Percentiles rank a stretch among this genome's conserved stretches.
These are phyloP conservation scores for Drosophila lacicola DNA, from an alignment of 2,888 invertebrate genomes.

Conservation along the genomic window DNA sequence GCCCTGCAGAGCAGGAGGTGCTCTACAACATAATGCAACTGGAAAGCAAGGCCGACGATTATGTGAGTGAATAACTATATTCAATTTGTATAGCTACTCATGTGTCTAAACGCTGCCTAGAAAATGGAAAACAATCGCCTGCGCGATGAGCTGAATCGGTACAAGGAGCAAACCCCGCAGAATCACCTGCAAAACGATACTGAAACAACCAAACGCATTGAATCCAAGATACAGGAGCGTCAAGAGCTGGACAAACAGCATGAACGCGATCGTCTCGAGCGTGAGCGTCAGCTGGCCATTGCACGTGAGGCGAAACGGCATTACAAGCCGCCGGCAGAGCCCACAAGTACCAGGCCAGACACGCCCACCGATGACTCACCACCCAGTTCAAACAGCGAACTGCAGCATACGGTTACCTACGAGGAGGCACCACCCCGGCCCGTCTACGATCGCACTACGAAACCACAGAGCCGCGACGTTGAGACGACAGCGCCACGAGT, in stretches of 20 bases:
- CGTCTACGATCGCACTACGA: slow-evolving; percentile 88
- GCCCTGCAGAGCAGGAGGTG: slow-evolving; percentile 86
- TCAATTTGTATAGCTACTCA: background rate
- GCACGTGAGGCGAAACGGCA: slow-evolving; percentile 86
- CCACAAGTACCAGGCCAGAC: background rate
- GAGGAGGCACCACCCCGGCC: slow-evolving; percentile 81
- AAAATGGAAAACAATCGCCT: slow-evolving; percentile 87
- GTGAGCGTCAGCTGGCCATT: slow-evolving; percentile 86
- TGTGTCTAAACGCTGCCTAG: slow-evolving; percentile 75
- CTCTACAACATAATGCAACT: slow-evolving; percentile 87
- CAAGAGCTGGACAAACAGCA: slow-evolving; percentile 86
- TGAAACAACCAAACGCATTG: slow-evolving; percentile 85
- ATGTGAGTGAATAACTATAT: slow-evolving; percentile 84
- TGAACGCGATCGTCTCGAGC: slow-evolving; percentile 86
- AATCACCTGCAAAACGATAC: slow-evolving; percentile 78
- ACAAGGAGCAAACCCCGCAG: slow-evolving; percentile 86
- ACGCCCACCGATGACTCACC: slow-evolving; percentile 7
- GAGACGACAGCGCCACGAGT: slow-evolving; percentile 80
- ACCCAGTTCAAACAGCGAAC: slow-evolving; percentile 1
- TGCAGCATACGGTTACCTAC: background rate
- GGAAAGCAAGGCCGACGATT: slow-evolving; percentile 87
- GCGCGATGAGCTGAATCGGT: slow-evolving; percentile 87
- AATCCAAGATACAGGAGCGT: slow-evolving; percentile 86
- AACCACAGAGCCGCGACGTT: slow-evolving; percentile 84
- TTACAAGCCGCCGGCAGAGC: slow-evolving; percentile 76